Evolutionary conservation across 1,140 invertebrate genomes (phyloP), one percentile per base, ranked within the genome.

Genomic region (Drosophila fuyamai): DNA sequence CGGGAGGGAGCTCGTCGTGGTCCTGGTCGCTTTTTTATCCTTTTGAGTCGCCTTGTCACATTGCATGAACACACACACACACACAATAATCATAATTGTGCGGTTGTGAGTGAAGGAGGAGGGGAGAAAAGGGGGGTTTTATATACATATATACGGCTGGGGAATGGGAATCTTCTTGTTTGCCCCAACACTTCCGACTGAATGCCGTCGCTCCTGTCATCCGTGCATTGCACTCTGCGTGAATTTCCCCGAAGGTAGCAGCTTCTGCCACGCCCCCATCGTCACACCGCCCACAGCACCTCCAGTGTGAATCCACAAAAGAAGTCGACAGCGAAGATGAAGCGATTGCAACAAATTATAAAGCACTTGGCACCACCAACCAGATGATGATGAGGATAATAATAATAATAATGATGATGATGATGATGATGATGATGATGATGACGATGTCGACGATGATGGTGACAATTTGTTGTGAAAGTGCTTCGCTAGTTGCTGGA

Each of bases 1-100:
- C 12, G 47, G 46, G 36, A 53, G 14, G 29, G 32, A 36, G 32
- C 5, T 40, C 9, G 29, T 51, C 38, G 16, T 14, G 54, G 8
- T 29, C 23, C 46, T 38, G 18, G 8, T 27, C n/a, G 57, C 2
- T 12, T 41, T 27, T 46, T 48, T 32, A 41, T 73, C 70, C 65
- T 44, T 73, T 72, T 59, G 70, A 60, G 66, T 71, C 46, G 38
- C 47, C 66, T 50, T 51, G 46, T 51, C 53, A 55, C 54, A 36
- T 23, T n/a, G 43, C 46, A 48, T 23, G 36, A 63, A 61, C 18
- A 55, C 50, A 44, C 27, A 47, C 10, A 51, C 35, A 56, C 23
- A 38, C 35, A 81, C 78, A 82, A 77, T 61, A 81, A 82, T 77
- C 74, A 82, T 81, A 81, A 82, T 81, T 82, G 79, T 74, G 79